These are phyloP conservation scores for Anastatus disparis DNA, from an alignment of 1,140 invertebrate species.

Conservation along the genomic window DNA sequence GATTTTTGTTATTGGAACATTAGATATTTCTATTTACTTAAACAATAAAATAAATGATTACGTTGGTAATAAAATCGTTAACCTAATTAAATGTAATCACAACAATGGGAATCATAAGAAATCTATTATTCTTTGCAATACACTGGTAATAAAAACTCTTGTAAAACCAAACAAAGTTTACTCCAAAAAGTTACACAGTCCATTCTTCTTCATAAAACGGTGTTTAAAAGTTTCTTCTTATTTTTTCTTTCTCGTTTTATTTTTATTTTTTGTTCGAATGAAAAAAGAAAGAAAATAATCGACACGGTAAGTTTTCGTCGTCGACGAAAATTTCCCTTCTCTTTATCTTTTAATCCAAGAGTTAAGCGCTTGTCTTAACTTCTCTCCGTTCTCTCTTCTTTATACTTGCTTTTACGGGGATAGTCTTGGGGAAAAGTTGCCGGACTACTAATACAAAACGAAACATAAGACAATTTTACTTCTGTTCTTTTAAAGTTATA, in stretches of 20 bases:
- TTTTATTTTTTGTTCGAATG: slow-evolving; percentile 4
- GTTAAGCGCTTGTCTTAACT: neutral
- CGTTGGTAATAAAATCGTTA: too few relatives aligned
- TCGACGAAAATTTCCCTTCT: neutral
- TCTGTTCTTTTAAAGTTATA: slow-evolving; percentile 50
- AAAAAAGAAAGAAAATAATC: neutral
- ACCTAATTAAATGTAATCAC: too few relatives aligned
- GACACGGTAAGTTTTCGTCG: neutral
- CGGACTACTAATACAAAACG: slow-evolving; percentile 53
- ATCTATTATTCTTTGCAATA: too few relatives aligned
- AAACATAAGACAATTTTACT: slow-evolving; percentile 56
- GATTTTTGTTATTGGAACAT: too few relatives aligned
- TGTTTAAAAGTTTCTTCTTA: neutral
- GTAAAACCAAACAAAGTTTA: too few relatives aligned
- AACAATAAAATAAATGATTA: too few relatives aligned
- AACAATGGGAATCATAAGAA: too few relatives aligned
- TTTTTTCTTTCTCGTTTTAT: neutral
- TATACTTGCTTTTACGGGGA: neutral
- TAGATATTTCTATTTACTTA: too few relatives aligned
- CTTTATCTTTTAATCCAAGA: slow-evolving; percentile 7
- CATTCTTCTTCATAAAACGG: too few relatives aligned
- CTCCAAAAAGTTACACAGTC: too few relatives aligned
- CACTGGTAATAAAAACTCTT: too few relatives aligned
- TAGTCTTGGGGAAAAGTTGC: slow-evolving; percentile 35
- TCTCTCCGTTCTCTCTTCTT: neutral